A percentile compares a stretch with the other conserved stretches of the same genome.
Conservation (phyloP, 2,888 invertebrate genomes). For the Drosophila mettleri region DNA sequence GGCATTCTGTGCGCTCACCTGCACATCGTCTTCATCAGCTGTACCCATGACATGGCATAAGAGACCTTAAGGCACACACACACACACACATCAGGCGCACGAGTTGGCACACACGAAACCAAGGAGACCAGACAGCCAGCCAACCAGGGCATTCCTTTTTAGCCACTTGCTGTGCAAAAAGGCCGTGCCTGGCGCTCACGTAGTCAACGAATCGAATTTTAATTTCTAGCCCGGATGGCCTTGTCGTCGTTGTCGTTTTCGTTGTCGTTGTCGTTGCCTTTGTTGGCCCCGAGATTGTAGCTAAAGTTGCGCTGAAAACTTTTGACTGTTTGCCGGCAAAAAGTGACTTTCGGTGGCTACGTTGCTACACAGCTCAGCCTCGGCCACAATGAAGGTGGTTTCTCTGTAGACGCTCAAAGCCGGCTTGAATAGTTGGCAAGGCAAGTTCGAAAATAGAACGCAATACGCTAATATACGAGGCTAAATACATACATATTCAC, state of each 20-base stretch:
- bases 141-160: neutral
- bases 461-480: neutral
- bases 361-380: conserved; percentile 1
- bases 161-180: conserved; percentile 10
- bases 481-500: neutral
- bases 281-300: conserved; percentile 17
- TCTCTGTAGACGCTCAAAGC: neutral
- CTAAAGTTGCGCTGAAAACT: conserved; percentile 36
- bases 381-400: neutral
- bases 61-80: conserved; percentile 4
- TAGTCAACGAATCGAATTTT: conserved; percentile 44
- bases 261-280: conserved; percentile 9
- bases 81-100: no score
- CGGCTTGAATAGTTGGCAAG: conserved; percentile 1
- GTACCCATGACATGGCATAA: conserved; percentile 2
- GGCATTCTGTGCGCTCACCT: conserved; percentile 3
- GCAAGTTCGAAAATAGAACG: neutral
- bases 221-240: conserved; percentile 46
- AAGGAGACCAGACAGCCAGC: neutral
- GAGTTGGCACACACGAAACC: conserved; percentile 55
- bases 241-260: conserved; percentile 10
- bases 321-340: conserved; percentile 43
- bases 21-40: conserved; percentile 33
- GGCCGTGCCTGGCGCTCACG: conserved; percentile 33
- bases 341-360: conserved; percentile 47